These are phyloP conservation scores for Megalonaias nervosa DNA, from an alignment of 1,140 invertebrate genomes.

Conservation along the genomic window DNA sequence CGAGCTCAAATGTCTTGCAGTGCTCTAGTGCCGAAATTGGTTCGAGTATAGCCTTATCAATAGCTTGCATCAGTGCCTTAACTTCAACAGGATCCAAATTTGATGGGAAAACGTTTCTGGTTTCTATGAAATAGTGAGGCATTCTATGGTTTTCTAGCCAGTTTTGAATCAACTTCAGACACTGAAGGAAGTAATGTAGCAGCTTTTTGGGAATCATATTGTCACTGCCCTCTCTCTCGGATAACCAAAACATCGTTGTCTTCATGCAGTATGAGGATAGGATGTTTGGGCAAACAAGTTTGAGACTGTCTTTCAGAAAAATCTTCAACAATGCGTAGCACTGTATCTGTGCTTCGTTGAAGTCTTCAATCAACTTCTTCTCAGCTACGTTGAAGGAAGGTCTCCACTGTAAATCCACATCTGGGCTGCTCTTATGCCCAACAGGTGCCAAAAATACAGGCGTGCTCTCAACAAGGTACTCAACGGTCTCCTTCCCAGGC, in stretches of 20 bases:
- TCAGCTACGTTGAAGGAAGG: slow-evolving; percentile 5
- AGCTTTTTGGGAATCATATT: background rate
- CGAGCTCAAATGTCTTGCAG: background rate
- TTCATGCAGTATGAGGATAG: too few species aligned
- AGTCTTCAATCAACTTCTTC: background rate
- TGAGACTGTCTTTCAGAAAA: slow-evolving; percentile 2
- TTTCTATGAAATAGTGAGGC: background rate
- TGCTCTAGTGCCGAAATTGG: background rate
- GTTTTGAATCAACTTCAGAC: background rate
- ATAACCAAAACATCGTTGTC: too few species aligned
- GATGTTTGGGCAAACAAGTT: background rate
- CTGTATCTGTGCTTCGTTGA: background rate
- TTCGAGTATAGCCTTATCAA: background rate
- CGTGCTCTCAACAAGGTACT: too few species aligned
- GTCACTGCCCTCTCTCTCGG: too few species aligned
- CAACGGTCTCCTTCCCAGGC: too few species aligned
- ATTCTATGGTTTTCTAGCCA: background rate
- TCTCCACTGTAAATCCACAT: slow-evolving; percentile 5
- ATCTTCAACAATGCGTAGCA: slow-evolving; percentile 6
- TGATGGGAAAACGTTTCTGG: slow-evolving; percentile 3
- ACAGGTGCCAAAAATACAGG: slow-evolving; percentile 4
- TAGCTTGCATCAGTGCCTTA: background rate
- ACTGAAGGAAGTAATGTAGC: background rate
- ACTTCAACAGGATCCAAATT: background rate
- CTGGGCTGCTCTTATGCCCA: background rate